A percentile compares a stretch with the other conserved stretches of the same genome.
Evolutionary conservation across 2,888 invertebrate genomes (phyloP).

Genomic region (Cylindroiulus punctatus): DNA sequence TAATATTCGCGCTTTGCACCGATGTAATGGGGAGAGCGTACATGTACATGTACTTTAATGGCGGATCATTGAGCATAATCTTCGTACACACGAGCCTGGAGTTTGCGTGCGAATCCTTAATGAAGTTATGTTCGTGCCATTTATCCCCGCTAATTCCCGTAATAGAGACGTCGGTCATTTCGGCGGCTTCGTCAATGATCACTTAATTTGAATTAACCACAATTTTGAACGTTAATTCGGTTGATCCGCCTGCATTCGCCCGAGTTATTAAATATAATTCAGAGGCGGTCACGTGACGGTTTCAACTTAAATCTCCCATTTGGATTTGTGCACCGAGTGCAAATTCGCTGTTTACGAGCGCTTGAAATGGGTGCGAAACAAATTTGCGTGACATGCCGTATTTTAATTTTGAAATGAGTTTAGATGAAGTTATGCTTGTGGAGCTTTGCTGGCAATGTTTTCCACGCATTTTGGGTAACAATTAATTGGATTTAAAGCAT

Average conservation of each 20-base stretch:
- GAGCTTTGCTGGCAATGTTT: not conserved
- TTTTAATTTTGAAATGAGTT: not conserved
- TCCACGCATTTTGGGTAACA: too few species aligned
- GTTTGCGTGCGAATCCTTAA: constrained; percentile 17
- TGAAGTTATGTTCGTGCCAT: constrained; percentile 41
- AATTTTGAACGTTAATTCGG: constrained; percentile 25
- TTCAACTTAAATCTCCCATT: not conserved
- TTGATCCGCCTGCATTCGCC: not conserved
- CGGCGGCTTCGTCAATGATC: constrained; percentile 45
- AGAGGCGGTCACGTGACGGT: not conserved
- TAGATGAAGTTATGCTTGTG: not conserved
- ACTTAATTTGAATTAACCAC: constrained; percentile 40
- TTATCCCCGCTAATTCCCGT: constrained; percentile 42
- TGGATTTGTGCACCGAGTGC: not conserved
- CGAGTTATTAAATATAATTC: constrained; percentile 1
- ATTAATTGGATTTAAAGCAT: too few species aligned
- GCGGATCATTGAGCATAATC: not conserved
- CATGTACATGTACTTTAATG: constrained; percentile 36
- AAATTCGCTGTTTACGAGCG: not conserved
- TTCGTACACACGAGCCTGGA: not conserved
- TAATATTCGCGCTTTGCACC: constrained; percentile 17
- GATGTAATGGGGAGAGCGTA: too few species aligned
- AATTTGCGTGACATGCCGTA: not conserved
- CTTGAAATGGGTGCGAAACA: not conserved
- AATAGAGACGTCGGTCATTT: constrained; percentile 47